Conservation (phyloP, 2,888 invertebrate genomes). For the Trichopria drosophilae region DNA sequence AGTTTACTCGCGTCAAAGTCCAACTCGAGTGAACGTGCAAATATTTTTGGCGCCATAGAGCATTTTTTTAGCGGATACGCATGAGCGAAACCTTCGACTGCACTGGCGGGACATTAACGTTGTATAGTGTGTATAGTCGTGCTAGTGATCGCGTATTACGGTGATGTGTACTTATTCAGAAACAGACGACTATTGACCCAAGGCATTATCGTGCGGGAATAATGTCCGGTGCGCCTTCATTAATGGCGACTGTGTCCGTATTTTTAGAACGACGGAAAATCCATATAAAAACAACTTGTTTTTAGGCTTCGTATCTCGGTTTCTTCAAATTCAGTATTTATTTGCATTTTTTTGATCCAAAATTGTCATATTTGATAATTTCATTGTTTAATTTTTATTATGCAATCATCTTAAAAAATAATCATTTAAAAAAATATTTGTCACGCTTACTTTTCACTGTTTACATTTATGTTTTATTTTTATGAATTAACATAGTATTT, state of each 20-base stretch:
- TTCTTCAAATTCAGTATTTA: too few species aligned
- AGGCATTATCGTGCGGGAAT: conserved; percentile 45
- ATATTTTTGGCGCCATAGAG: conserved; percentile 51
- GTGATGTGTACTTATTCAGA: too few species aligned
- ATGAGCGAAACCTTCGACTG: conserved; percentile 37
- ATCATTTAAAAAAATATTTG: too few species aligned
- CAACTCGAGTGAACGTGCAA: conserved; percentile 35
- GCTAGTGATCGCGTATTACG: conserved; percentile 37
- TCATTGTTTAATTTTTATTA: too few species aligned
- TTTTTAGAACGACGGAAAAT: conserved; percentile 15
- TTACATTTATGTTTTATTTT: too few species aligned
- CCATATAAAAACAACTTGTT: too few species aligned
- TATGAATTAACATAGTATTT: too few species aligned
- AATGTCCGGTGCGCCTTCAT: conserved; percentile 28
- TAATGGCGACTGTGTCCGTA: conserved; percentile 30
- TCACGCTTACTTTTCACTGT: too few species aligned
- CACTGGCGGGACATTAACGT: not conserved
- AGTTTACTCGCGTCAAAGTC: not conserved
- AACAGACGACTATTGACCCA: conserved; percentile 49
- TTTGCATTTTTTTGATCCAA: too few species aligned
- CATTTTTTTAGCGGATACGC: conserved; percentile 45
- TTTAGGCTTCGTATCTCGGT: too few species aligned
- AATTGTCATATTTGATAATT: too few species aligned
- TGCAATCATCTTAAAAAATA: too few species aligned
- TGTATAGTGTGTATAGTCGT: conserved; percentile 20